A percentile compares a stretch with the other conserved stretches of the same genome.
phyloP scores from a whole-genome alignment of 2,888 invertebrate genomes.

The Chrysolina americana region DNA sequence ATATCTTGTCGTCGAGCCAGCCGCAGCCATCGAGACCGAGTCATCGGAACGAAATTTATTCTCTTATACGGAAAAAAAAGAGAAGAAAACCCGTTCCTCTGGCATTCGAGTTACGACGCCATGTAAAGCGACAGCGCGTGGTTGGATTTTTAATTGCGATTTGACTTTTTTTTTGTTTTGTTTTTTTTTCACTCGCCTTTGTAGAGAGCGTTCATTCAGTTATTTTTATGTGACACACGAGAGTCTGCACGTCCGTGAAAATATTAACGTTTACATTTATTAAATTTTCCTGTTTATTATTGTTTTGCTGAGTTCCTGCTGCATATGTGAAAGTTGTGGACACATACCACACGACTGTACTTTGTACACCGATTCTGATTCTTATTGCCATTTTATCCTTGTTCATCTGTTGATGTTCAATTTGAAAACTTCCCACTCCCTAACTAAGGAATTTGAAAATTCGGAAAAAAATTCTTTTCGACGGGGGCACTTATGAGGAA shows the following conservation, averaged over 20 bases:
- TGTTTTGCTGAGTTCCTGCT: neutral
- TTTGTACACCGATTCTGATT: too few species aligned
- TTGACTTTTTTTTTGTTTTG: constrained; percentile 23
- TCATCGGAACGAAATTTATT: constrained; percentile 36
- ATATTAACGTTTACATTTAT: constrained; percentile 6
- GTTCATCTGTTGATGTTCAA: too few species aligned
- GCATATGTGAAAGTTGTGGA: neutral
- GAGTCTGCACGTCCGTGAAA: constrained; percentile 13
- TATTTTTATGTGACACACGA: constrained; percentile 16
- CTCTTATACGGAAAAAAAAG: constrained; percentile 16
- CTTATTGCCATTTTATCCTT: too few species aligned
- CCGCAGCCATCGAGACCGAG: constrained; percentile 24
- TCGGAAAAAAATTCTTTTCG: too few species aligned
- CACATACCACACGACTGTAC: neutral
- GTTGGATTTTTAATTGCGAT: constrained; percentile 39
- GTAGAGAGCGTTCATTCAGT: constrained; percentile 1
- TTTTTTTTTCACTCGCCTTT: constrained; percentile 34
- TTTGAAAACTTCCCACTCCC: too few species aligned
- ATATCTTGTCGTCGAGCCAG: neutral
- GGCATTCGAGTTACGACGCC: constrained; percentile 36
- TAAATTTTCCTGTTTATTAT: neutral
- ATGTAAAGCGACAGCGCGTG: constrained; percentile 35
- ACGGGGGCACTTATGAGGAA: too few species aligned
- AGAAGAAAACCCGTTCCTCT: constrained; percentile 34
- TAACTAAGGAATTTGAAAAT: too few species aligned